Evolutionary conservation across 2,113 vertebrate genomes (phyloP).

Genomic region (Pseudopodoces humilis): DNA sequence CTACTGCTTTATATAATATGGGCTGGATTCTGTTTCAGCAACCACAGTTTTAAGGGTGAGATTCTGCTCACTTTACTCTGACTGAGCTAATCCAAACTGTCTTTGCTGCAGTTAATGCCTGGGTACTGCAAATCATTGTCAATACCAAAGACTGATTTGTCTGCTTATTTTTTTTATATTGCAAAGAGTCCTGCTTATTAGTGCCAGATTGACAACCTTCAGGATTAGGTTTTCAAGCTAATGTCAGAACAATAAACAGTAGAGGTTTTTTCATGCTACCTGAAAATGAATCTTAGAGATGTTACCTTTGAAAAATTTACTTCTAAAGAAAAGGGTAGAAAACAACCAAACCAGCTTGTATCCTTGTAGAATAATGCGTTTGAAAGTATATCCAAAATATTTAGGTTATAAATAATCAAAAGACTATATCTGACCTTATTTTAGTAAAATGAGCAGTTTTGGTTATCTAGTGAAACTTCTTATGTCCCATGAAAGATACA

Average conservation of each 20-base stretch:
- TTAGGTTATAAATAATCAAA: neutral
- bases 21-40: neutral
- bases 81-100: neutral
- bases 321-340: neutral
- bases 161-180: neutral
- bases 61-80: neutral
- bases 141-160: neutral
- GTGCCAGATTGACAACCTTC: neutral
- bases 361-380: neutral
- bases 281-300: neutral
- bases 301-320: neutral
- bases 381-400: neutral
- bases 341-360: neutral
- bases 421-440: neutral
- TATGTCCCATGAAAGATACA: neutral
- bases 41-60: neutral
- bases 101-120: neutral
- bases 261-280: neutral
- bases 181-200: neutral
- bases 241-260: neutral
- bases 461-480: neutral
- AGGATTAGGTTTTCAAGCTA: neutral
- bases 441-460: neutral
- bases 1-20: neutral
- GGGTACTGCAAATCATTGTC: neutral